These are phyloP conservation scores for Agonopterix heracliana DNA, from an alignment of 2,888 invertebrate species.

Conservation along the genomic window DNA sequence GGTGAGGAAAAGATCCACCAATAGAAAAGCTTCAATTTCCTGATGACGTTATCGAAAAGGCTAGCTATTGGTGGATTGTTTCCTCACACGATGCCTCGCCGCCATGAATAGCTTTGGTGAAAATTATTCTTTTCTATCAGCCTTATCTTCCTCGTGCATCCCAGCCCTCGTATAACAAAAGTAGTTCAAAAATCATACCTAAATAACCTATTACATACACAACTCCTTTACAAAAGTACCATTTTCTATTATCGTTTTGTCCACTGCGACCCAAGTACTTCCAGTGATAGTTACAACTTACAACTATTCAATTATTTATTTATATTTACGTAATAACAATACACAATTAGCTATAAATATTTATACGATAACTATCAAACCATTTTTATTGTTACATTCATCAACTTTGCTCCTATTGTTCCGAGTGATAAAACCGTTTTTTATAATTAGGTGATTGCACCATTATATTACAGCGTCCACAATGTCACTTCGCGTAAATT, in stretches of 20 bases:
- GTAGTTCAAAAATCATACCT: conserved; percentile 35
- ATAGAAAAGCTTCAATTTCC: no score
- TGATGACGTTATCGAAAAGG: no score
- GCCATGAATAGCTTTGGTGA: no score
- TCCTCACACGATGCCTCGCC: no score
- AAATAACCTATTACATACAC: conserved; percentile 49
- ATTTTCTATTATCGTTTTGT: conserved; percentile 42
- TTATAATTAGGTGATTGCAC: conserved; percentile 60
- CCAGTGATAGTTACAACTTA: conserved; percentile 71
- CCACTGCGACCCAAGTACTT: conserved; percentile 57
- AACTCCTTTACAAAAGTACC: conserved; percentile 57
- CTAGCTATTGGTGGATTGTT: no score
- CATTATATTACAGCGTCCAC: conserved; percentile 56
- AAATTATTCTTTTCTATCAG: background rate
- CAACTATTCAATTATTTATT: conserved; percentile 74
- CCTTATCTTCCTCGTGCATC: background rate
- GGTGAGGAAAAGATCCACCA: no score
- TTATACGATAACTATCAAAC: conserved; percentile 75
- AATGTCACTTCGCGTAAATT: conserved; percentile 50
- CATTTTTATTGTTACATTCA: conserved; percentile 65
- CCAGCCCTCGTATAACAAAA: conserved; percentile 27
- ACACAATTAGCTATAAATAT: conserved; percentile 77
- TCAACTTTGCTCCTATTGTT: conserved; percentile 53
- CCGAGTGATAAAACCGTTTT: conserved; percentile 49
- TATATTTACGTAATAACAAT: conserved; percentile 76